Conservation (phyloP, 1,140 invertebrate genomes). For the Drosophila grimshawi region DNA sequence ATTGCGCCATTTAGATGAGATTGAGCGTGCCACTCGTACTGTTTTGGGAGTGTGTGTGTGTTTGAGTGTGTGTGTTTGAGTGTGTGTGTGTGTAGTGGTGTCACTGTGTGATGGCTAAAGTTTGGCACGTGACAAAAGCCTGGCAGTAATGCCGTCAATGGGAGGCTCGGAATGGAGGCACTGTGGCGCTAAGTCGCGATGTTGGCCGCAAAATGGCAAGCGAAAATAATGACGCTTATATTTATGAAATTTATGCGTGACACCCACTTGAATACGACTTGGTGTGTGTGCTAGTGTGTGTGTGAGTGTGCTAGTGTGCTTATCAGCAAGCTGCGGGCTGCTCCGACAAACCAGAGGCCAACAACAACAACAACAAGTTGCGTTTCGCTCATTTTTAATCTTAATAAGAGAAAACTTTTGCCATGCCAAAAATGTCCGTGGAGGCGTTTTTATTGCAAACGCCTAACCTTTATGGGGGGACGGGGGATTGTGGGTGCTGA, state of each 20-base stretch:
- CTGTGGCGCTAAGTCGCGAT: constrained; percentile 48
- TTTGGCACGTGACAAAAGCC: constrained; percentile 78
- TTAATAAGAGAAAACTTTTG: constrained; percentile 73
- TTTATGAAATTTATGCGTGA: constrained; percentile 83
- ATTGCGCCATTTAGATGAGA: constrained; percentile 79
- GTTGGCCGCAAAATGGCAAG: constrained; percentile 70
- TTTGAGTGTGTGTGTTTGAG: not conserved
- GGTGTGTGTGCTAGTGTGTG: constrained; percentile 19
- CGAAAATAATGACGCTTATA: constrained; percentile 81
- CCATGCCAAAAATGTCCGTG: constrained; percentile 39
- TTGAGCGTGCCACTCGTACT: constrained; percentile 34
- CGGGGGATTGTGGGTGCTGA: not conserved
- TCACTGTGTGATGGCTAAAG: constrained; percentile 50
- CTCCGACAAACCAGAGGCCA: not conserved
- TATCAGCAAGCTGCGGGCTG: constrained; percentile 67
- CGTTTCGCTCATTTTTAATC: constrained; percentile 79
- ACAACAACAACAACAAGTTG: constrained; percentile 15
- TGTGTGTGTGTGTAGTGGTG: constrained; percentile 17
- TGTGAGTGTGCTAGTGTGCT: constrained; percentile 47
- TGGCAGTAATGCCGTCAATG: constrained; percentile 3
- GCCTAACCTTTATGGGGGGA: constrained; percentile 2
- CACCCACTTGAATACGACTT: constrained; percentile 72
- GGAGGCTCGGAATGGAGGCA: constrained; percentile 23
- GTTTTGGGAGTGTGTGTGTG: not conserved
- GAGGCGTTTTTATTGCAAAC: constrained; percentile 64